These are phyloP conservation scores for Limnephilus lunatus DNA, from an alignment of 2,888 invertebrate genomes.

Conservation along the genomic window DNA sequence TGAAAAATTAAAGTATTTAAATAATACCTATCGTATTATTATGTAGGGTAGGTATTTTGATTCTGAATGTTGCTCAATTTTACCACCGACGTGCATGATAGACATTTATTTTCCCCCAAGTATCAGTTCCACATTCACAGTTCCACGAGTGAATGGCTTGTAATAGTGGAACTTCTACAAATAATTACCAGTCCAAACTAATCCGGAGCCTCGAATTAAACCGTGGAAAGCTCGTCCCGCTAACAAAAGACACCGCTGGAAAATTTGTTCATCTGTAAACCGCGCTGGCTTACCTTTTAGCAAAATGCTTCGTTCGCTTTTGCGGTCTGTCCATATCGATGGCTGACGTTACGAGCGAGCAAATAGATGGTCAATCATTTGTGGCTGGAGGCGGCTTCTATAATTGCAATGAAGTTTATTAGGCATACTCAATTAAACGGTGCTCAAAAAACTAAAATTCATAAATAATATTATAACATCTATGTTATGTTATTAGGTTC, in stretches of 20 bases:
- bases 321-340: not conserved
- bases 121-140: not conserved
- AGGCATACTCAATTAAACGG: too few relatives aligned
- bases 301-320: slow-evolving; percentile 2
- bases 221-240: not conserved
- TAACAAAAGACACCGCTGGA: not conserved
- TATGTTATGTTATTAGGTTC: too few relatives aligned
- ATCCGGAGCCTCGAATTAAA: not conserved
- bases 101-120: not conserved
- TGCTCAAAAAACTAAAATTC: too few relatives aligned
- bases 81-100: not conserved
- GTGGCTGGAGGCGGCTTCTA: not conserved
- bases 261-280: not conserved
- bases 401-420: too few relatives aligned
- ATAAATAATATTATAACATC: too few relatives aligned
- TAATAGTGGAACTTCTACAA: not conserved
- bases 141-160: not conserved
- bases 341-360: not conserved
- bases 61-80: not conserved
- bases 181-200: slow-evolving; percentile 2
- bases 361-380: not conserved
- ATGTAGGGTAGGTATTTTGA: not conserved
- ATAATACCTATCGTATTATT: not conserved
- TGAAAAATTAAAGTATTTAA: too few relatives aligned
- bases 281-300: not conserved